Base-by-base conservation (phyloP, 1,140 invertebrate species). In the Panonychus citri region DNA sequence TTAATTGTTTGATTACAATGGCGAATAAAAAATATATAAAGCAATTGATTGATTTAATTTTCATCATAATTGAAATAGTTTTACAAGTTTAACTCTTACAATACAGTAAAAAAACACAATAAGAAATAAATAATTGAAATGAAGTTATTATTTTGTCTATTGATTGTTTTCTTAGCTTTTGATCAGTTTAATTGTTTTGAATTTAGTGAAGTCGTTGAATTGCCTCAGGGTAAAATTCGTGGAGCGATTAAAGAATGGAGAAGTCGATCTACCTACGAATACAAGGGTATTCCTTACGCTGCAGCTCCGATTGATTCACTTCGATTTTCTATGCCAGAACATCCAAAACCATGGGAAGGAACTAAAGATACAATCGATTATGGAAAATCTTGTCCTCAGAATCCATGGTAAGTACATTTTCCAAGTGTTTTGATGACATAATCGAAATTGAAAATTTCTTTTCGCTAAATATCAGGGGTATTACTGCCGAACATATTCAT, bases 401-500 rank as follows among this genome's bases (percentile, higher is more conserved):
- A 46, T 21, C 8, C 7, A 24, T n/a, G 24, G 42, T 46, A 19
- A 46, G 42, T 8, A 46, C 15, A 10, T 19, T 46, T n/a, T n/a
- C 4, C 15, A 46, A 1, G 30, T 5, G 30, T 5, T 5, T 4
- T 34, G 30, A 34, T 34, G 12, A 34, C 30, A n/a, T 4, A 4
- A 43, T n/a, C 42, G 21, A 46, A 34, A 49, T n/a, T 43, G 13
- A 62, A 64, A n/a, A 46, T n/a, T 10, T 8, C 2, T 46, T 46
- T 34, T 5, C 30, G 4, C 30, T 34, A 34, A 34, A 5, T 34
- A 4, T 5, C 30, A 34, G 12, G 30, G 30, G 30, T 34, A 34
- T 12, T 34, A 34, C 4, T 8, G n/a, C 13, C 3, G 24, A 17
- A 7, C 10, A 52, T 25, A 10, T n/a, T 57, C 85, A 83, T 13